These are phyloP conservation scores for Campoletis sonorensis DNA, from an alignment of 1,140 invertebrate genomes.

Conservation along the genomic window DNA sequence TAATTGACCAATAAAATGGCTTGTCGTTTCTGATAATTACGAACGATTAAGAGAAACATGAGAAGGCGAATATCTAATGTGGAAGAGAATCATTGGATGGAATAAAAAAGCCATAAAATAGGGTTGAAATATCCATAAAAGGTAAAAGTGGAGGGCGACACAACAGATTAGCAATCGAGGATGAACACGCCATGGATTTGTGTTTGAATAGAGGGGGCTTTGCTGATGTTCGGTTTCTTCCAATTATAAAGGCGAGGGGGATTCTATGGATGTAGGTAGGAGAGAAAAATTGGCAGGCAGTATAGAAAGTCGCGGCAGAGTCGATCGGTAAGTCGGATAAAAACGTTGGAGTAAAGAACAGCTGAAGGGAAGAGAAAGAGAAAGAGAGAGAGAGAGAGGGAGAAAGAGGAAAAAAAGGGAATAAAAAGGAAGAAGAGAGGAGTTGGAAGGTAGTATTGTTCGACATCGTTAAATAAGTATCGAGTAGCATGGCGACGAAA, in stretches of 20 bases:
- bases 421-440: too few species aligned
- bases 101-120: neutral
- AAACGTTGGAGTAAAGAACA: constrained; percentile 42
- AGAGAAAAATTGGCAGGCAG: constrained; percentile 13
- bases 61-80: too few species aligned
- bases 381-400: neutral
- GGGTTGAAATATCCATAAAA: neutral
- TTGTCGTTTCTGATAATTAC: too few species aligned
- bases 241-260: constrained; percentile 19
- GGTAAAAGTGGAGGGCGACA: neutral
- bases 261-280: neutral
- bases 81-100: too few species aligned
- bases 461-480: constrained; percentile 38
- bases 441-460: constrained; percentile 37
- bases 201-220: constrained; percentile 8
- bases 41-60: too few species aligned
- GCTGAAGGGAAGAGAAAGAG: neutral
- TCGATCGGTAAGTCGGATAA: constrained; percentile 40
- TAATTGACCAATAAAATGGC: too few species aligned
- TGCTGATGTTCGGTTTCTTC: constrained; percentile 20
- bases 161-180: constrained; percentile 3
- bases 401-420: too few species aligned
- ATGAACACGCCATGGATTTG: neutral
- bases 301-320: constrained; percentile 5
- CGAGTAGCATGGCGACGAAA: too few species aligned